Base-by-base conservation (phyloP, 2,888 invertebrate species). In the Perithous albicinctus region DNA sequence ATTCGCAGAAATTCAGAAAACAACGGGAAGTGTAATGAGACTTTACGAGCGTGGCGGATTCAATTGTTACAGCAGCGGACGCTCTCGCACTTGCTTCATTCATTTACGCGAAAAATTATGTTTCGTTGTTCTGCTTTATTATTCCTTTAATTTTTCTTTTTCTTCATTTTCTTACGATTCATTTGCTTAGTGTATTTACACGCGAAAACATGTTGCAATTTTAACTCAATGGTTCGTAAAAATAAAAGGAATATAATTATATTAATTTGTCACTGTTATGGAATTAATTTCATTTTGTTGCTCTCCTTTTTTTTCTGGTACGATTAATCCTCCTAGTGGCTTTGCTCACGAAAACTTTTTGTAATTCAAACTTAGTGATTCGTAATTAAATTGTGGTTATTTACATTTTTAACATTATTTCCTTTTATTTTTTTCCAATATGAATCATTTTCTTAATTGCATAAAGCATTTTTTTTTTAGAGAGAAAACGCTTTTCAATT, bases 11-110 rank as follows among this genome's bases (percentile, higher is more conserved):
- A 78, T 75, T 78, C 67, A 54, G 70, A 70, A 70, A 70, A 75
- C 74, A 82, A 77, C 76, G 82, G 72, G 29, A 76, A 81, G 75
- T 69, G 63, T 83, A 83, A 83, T 83, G 79, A 83, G 80, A 81
- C 76, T 83, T 81, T 83, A 83, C 80, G 81, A 82, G 78, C 81
- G 32, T 63, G 41, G 74, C 56, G 54, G 66, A 82, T 74, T 82
- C 74, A 78, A 82, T 78, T 75, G 74, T 78, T 32, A 7, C 18
- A 6, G 18, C 5, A 29, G 12, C 26, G 29, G 35, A 61, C 51
- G 38, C 54, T 77, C 74, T 73, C 38, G 56, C 64, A 69, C 78
- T 78, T 78, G 81, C 78, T 66, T 82, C 78, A 78, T 78, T 81
- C 81, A 78, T 74, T 81, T 48, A 32, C 70, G 51, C 70, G 51